Conservation (phyloP, 2,797 vertebrate genomes). For the Falco biarmicus region DNA sequence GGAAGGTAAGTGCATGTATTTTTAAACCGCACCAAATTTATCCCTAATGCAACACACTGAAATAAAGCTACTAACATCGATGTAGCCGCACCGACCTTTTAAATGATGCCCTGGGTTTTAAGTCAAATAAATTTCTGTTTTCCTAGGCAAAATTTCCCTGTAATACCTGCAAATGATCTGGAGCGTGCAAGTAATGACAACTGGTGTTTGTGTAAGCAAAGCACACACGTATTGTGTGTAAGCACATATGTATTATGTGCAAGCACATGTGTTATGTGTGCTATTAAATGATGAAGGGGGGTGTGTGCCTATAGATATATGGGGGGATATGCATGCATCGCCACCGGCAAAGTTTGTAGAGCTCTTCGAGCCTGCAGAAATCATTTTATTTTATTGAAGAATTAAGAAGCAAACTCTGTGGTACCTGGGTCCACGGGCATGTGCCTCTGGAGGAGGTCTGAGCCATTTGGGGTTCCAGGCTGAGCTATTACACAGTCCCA, state of each 20-base stretch:
- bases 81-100: not conserved
- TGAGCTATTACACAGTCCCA: rapidly evolving
- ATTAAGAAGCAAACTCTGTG: not conserved
- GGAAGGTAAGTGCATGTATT: constrained; percentile 46
- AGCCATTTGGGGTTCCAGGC: not conserved
- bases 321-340: rapidly evolving
- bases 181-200: not conserved
- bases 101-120: not conserved
- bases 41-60: not conserved
- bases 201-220: not conserved
- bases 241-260: too few species aligned
- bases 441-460: not conserved
- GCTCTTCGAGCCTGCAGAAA: not conserved
- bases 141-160: not conserved
- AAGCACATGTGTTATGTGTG: rapidly evolving
- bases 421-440: rapidly evolving
- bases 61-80: not conserved
- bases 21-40: constrained; percentile 24
- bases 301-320: rapidly evolving
- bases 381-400: not conserved
- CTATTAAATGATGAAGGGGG: not conserved
- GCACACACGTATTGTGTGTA: rapidly evolving
- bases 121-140: not conserved
- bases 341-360: not conserved
- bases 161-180: not conserved